Conservation (phyloP, 2,797 vertebrate species). For the Coracias cyanogaster region DNA sequence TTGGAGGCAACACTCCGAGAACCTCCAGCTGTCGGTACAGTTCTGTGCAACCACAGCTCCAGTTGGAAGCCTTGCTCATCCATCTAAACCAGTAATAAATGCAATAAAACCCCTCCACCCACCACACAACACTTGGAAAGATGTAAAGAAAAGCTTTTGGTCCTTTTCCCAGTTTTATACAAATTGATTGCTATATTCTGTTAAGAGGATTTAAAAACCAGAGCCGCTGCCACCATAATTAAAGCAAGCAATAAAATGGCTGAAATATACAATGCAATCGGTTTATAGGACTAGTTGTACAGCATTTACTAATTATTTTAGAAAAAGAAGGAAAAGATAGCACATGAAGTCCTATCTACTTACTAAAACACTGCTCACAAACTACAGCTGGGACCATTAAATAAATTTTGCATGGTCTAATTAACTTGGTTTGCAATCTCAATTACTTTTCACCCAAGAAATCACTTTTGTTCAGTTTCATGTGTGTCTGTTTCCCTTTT, state of each 20-base stretch:
- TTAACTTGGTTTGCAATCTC: constrained; percentile 84
- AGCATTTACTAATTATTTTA: constrained; percentile 52
- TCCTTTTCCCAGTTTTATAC: not conserved
- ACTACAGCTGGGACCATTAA: constrained; percentile 75
- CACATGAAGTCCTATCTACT: not conserved
- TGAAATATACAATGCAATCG: constrained; percentile 66
- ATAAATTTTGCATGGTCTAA: constrained; percentile 84
- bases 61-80: not conserved
- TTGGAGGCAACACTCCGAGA: not conserved
- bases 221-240: constrained; percentile 61
- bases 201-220: constrained; percentile 74
- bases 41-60: not conserved
- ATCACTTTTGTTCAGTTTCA: constrained; percentile 81
- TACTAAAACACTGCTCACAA: constrained; percentile 16
- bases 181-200: constrained; percentile 43
- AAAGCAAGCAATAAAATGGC: constrained; percentile 72
- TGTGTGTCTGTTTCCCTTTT: constrained; percentile 84
- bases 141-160: not conserved
- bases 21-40: not conserved
- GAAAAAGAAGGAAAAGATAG: constrained; percentile 4
- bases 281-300: not conserved
- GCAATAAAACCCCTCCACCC: not conserved
- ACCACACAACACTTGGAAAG: not conserved
- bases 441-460: constrained; percentile 84
- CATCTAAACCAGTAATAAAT: not conserved